These are phyloP conservation scores for Triplophysa bombifrons DNA, from an alignment of 2,797 vertebrate genomes.

Conservation along the genomic window DNA sequence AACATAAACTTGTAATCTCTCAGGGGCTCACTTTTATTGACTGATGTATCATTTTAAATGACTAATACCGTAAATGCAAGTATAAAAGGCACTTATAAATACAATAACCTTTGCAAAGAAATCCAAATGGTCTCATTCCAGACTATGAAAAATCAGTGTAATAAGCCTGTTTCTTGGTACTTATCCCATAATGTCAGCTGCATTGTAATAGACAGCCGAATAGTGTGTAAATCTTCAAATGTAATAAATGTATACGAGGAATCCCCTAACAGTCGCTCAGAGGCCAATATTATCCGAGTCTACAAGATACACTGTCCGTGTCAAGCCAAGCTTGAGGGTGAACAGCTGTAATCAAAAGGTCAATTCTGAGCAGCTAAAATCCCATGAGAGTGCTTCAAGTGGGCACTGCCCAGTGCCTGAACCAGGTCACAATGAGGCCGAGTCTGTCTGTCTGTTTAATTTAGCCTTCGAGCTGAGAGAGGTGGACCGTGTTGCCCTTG, in stretches of 20 bases:
- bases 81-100: background rate
- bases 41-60: constrained; percentile 10
- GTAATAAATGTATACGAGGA: constrained; percentile 28
- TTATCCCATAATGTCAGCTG: background rate
- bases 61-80: constrained; percentile 12
- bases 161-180: constrained; percentile 27
- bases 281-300: constrained; percentile 57
- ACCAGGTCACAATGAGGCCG: constrained; percentile 60
- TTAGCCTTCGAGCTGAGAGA: constrained; percentile 57
- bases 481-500: constrained; percentile 69
- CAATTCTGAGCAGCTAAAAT: constrained; percentile 68
- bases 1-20: constrained; percentile 16
- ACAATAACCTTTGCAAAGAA: background rate
- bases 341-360: constrained; percentile 66
- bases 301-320: constrained; percentile 70
- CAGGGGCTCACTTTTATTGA: constrained; percentile 8
- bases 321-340: constrained; percentile 58
- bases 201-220: constrained; percentile 17
- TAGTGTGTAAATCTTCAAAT: constrained; percentile 34
- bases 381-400: constrained; percentile 45
- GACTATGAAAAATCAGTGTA: constrained; percentile 29
- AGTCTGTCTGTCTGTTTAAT: constrained; percentile 52
- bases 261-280: constrained; percentile 50
- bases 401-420: constrained; percentile 45
- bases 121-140: constrained; percentile 5